Percentiles rank a stretch among this genome's conserved stretches.
Conservation (phyloP, 2,888 invertebrate species). For the Drosophila imparisetae region DNA sequence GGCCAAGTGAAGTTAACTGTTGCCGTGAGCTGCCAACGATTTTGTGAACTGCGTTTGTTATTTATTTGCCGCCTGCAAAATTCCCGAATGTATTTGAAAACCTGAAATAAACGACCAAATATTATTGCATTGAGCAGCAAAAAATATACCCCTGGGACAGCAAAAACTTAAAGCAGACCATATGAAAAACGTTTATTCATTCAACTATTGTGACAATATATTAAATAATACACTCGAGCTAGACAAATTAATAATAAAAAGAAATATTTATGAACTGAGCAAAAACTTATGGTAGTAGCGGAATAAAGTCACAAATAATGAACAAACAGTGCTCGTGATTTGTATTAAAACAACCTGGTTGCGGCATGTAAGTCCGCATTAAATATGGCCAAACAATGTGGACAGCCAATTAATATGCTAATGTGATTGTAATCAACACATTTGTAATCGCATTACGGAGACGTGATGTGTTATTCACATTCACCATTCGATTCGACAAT, state of each 20-base stretch:
- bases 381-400: conserved; percentile 39
- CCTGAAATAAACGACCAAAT: conserved; percentile 48
- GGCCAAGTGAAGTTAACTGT: conserved; percentile 29
- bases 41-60: conserved; percentile 61
- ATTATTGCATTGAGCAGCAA: conserved; percentile 33
- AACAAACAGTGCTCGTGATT: neutral
- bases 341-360: neutral
- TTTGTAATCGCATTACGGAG: conserved; percentile 70
- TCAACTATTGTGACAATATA: conserved; percentile 36
- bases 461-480: conserved; percentile 44
- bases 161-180: conserved; percentile 17
- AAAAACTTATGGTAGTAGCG: neutral
- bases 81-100: conserved; percentile 43
- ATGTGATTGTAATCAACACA: conserved; percentile 57
- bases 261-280: neutral
- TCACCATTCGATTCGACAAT: conserved; percentile 59
- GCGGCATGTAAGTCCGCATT: conserved; percentile 5
- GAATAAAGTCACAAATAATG: neutral
- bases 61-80: conserved; percentile 74
- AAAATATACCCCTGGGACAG: conserved; percentile 19
- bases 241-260: neutral
- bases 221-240: conserved; percentile 31
- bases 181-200: neutral
- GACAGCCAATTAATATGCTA: conserved; percentile 66
- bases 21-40: conserved; percentile 59